These are phyloP conservation scores for Stichopus horrens DNA, from an alignment of 53 echinoderm and acorn worm genomes.

Conservation along the genomic window DNA sequence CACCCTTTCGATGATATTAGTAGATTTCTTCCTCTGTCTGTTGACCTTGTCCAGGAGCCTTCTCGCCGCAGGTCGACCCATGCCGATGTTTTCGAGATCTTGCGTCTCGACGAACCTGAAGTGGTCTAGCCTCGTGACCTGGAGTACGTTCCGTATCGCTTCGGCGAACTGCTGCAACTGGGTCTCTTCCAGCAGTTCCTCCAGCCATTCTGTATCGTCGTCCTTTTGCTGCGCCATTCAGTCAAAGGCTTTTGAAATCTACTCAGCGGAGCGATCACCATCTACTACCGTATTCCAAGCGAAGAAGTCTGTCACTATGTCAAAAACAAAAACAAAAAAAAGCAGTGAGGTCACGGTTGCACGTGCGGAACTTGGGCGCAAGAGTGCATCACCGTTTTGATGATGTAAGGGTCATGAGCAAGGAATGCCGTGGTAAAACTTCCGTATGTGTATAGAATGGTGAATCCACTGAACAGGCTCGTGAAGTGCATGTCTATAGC, in stretches of 20 bases:
- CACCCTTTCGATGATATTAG: slow-evolving; percentile 68
- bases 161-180: slow-evolving; percentile 79
- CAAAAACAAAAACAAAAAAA: background rate
- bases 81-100: slow-evolving; percentile 90
- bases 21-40: slow-evolving; percentile 60
- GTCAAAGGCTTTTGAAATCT: background rate
- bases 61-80: slow-evolving; percentile 85
- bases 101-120: slow-evolving; percentile 84
- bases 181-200: slow-evolving; percentile 83
- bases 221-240: slow-evolving; percentile 51
- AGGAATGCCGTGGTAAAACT: too few species aligned
- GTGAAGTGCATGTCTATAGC: too few species aligned
- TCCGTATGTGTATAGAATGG: too few species aligned
- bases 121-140: slow-evolving; percentile 80
- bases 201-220: slow-evolving; percentile 76
- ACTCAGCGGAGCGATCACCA: background rate
- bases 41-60: slow-evolving; percentile 82
- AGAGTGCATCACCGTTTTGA: background rate
- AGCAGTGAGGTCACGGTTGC: background rate
- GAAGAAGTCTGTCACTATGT: background rate
- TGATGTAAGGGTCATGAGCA: background rate
- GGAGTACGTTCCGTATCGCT: slow-evolving; percentile 75
- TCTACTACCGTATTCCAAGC: background rate
- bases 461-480: too few species aligned
- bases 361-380: background rate